Percentiles rank a stretch among this genome's conserved stretches.
These are phyloP conservation scores for Limnephilus auricula DNA, from an alignment of 2,888 invertebrate genomes.

Conservation along the genomic window DNA sequence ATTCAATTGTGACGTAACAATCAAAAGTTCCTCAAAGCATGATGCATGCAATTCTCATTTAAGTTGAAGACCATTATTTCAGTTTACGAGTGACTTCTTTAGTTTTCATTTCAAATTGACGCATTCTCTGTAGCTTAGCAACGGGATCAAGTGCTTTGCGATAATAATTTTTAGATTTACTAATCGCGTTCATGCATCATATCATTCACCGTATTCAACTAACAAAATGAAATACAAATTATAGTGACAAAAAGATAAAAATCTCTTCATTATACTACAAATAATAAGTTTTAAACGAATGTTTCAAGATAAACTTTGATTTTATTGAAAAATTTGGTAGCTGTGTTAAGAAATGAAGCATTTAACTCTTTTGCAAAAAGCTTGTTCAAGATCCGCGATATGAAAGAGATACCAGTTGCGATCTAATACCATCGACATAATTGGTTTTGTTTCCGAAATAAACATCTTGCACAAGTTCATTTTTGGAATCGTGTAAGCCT, in stretches of 20 bases:
- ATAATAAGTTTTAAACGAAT: neutral
- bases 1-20: neutral
- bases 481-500: neutral
- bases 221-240: neutral
- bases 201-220: neutral
- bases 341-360: neutral
- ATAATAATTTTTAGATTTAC: neutral
- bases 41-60: neutral
- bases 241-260: neutral
- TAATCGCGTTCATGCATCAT: neutral
- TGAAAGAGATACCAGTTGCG: neutral
- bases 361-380: neutral
- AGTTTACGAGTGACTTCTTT: neutral
- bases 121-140: neutral
- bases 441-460: neutral
- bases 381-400: neutral
- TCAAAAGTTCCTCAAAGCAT: neutral
- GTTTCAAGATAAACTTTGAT: neutral
- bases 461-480: neutral
- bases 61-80: neutral
- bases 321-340: neutral
- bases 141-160: neutral
- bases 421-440: neutral
- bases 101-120: neutral
- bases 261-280: neutral